Percentiles rank a stretch among this genome's conserved stretches.
phyloP scores from a whole-genome alignment of 2,888 invertebrate genomes.

The Chymomyza procnemis region DNA sequence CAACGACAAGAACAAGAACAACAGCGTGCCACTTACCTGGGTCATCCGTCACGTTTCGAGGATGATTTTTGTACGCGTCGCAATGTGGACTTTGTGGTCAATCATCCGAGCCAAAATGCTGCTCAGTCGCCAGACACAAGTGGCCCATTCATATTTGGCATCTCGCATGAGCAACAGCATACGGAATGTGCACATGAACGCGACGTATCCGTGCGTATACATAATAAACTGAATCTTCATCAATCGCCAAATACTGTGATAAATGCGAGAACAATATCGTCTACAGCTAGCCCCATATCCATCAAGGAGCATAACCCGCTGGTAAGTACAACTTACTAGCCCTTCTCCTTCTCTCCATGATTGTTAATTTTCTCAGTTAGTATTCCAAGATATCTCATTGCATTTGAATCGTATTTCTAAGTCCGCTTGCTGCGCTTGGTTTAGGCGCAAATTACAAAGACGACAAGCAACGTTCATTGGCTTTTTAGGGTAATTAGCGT shows the following conservation, averaged over 20 bases:
- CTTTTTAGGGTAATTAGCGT: slow-evolving; percentile 38
- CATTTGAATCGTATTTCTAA: too few relatives aligned
- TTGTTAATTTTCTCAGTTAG: not conserved
- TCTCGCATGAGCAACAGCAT: slow-evolving; percentile 78
- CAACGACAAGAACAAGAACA: slow-evolving; percentile 17
- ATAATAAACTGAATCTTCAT: slow-evolving; percentile 25
- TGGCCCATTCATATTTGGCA: slow-evolving; percentile 83
- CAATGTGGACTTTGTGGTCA: slow-evolving; percentile 58
- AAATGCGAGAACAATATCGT: slow-evolving; percentile 50
- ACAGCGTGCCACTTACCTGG: slow-evolving; percentile 21
- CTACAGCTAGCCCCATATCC: slow-evolving; percentile 31
- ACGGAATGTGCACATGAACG: slow-evolving; percentile 40
- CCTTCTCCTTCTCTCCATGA: too few relatives aligned
- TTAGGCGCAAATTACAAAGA: slow-evolving; percentile 3
- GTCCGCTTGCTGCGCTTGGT: not conserved
- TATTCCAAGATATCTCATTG: too few relatives aligned
- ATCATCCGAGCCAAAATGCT: slow-evolving; percentile 8
- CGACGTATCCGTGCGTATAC: not conserved
- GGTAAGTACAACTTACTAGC: slow-evolving; percentile 50
- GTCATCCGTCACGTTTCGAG: slow-evolving; percentile 73
- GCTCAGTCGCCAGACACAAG: slow-evolving; percentile 14
- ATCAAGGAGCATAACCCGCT: slow-evolving; percentile 53
- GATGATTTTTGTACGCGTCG: slow-evolving; percentile 75
- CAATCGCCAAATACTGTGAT: slow-evolving; percentile 60
- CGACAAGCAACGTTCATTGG: slow-evolving; percentile 9